Conservation (phyloP, 2,888 invertebrate species). For the Panzeria rudis region DNA sequence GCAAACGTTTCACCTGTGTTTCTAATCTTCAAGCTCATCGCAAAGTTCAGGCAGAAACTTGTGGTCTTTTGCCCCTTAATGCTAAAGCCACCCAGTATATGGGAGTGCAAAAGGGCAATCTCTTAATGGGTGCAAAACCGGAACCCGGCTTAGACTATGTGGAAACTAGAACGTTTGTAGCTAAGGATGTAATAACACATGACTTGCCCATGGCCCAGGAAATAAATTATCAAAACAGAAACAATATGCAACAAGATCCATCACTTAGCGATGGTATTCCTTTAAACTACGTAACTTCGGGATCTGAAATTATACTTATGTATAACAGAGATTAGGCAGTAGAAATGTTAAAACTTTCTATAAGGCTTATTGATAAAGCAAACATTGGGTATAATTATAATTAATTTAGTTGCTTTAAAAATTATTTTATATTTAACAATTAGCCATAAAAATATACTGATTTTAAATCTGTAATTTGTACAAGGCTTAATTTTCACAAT, state of each 20-base stretch:
- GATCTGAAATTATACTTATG: conserved; percentile 64
- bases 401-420: conserved; percentile 22
- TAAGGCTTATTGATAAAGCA: background rate
- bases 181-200: conserved; percentile 79
- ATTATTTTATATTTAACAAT: background rate
- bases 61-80: conserved; percentile 82
- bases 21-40: conserved; percentile 85
- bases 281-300: conserved; percentile 53
- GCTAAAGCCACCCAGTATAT: conserved; percentile 82
- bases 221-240: conserved; percentile 14
- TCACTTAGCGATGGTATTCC: conserved; percentile 65
- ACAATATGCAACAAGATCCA: conserved; percentile 37
- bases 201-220: conserved; percentile 74
- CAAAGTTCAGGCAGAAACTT: conserved; percentile 84
- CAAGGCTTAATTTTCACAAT: background rate
- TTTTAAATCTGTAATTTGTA: conserved; percentile 25
- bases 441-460: conserved; percentile 2
- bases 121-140: conserved; percentile 81
- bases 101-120: conserved; percentile 81
- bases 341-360: background rate
- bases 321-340: conserved; percentile 43
- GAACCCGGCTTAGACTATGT: conserved; percentile 81
- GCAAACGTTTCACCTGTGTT: conserved; percentile 85
- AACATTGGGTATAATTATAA: background rate
- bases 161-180: conserved; percentile 80